Evolutionary conservation across 37 sponge, comb jelly and placozoan species (phyloP).

Genomic region (Mnemiopsis leidyi): DNA sequence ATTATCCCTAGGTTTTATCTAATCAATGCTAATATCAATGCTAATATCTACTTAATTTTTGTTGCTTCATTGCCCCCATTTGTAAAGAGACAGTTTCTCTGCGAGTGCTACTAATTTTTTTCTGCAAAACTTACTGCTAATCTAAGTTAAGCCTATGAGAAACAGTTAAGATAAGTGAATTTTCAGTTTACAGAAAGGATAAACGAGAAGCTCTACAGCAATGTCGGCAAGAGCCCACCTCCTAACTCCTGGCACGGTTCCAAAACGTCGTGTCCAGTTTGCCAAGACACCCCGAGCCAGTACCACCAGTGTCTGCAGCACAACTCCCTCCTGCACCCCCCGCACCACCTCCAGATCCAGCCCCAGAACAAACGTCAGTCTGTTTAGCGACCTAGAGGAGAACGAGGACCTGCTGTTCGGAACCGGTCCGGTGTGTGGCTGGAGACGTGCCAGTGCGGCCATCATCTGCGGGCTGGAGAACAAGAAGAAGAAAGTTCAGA

Average conservation of each 20-base stretch:
- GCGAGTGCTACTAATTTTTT: too few relatives aligned
- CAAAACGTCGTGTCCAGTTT: not conserved
- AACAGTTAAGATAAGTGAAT: too few relatives aligned
- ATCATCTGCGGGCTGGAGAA: not conserved
- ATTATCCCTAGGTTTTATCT: too few relatives aligned
- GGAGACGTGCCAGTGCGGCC: conserved; percentile 14
- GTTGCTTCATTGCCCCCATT: too few relatives aligned
- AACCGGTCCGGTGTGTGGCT: not conserved
- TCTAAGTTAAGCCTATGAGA: too few relatives aligned
- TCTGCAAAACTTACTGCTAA: too few relatives aligned
- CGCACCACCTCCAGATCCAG: not conserved
- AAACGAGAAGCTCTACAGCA: too few relatives aligned
- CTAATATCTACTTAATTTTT: too few relatives aligned
- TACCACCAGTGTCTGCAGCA: not conserved
- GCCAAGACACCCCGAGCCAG: conserved; percentile 3
- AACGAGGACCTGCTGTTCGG: not conserved
- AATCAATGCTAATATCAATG: too few relatives aligned
- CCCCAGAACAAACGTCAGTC: not conserved
- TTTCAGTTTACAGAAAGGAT: too few relatives aligned
- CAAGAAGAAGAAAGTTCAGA: not conserved
- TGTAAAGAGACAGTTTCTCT: too few relatives aligned
- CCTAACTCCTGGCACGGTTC: not conserved
- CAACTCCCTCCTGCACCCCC: not conserved
- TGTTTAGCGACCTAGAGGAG: too few relatives aligned
- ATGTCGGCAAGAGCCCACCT: not conserved